Base-by-base conservation (phyloP, 2,113 vertebrate species). In the Paratilapia polleni region DNA sequence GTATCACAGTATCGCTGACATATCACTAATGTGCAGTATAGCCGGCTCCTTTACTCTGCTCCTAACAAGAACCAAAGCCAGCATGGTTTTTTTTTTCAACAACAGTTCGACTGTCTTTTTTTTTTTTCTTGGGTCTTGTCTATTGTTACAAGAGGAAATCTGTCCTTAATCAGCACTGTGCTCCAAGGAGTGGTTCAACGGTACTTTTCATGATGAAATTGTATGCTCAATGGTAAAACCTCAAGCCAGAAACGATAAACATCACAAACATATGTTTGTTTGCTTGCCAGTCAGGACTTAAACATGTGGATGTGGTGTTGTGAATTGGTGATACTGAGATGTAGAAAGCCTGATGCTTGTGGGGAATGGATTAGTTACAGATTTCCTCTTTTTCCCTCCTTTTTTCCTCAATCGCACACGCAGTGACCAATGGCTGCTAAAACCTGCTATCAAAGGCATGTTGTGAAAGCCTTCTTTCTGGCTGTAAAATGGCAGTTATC, bases 241-340 rank as follows among this genome's bases (percentile, higher is more conserved):
- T 86, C 91, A 92, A 86, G 91, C 92, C 94, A 92, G 89, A 93
- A 88, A 90, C 74, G 75, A 93, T 94, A 93, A 94, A 90, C 88
- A 90, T 94, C 89, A 92, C 87, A 92, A 92, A 93, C 83, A 89
- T 85, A 80, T 87, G 90, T 92, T 92, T 94, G 92, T 94, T 91
- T 94, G 89, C 80, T 78, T 43, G 75, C 88, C 90, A 93, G 82
- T 60, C 83, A 54, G 84, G 58, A 6, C 75, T 80, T 64, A 54
- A 90, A 80, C 91, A 91, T 92, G 87, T 90, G 88, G 87, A 91
- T 89, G 92, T 56, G 77, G 88, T 78, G 74, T 88, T 47, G 73
- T 89, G 90, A 91, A 93, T 66, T 31, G 26, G 84, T 62, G 80
- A 88, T 91, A 85, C 85, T 43, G 78, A 85, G 59, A 88, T 79